Conservation (phyloP, 2,797 vertebrate genomes). For the Pseudochirops cupreus region DNA sequence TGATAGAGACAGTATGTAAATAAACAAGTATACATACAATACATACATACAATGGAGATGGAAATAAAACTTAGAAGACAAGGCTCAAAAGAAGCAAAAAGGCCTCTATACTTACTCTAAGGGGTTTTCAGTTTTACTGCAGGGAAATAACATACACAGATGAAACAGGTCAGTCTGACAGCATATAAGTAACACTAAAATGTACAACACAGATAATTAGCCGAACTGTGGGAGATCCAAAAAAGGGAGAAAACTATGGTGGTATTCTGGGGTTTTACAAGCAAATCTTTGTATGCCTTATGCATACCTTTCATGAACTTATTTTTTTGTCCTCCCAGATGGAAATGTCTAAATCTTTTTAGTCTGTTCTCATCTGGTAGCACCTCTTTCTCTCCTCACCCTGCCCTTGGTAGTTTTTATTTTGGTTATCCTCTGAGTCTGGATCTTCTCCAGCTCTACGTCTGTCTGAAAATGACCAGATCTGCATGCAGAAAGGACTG, state of each 20-base stretch:
- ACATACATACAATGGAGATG: background rate
- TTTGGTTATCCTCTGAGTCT: background rate
- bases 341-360: background rate
- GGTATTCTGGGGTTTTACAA: background rate
- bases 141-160: constrained; percentile 59
- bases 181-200: background rate
- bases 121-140: constrained; percentile 56
- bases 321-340: background rate
- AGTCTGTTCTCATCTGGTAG: background rate
- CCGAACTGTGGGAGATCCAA: background rate
- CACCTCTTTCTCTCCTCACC: background rate
- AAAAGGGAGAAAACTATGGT: background rate
- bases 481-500: background rate
- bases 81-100: constrained; percentile 64
- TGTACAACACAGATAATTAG: background rate
- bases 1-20: background rate
- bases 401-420: background rate
- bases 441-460: background rate
- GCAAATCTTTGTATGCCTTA: background rate
- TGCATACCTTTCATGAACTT: background rate
- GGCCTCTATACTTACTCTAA: constrained; percentile 65
- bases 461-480: background rate
- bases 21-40: background rate
- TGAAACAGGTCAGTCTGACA: constrained; percentile 36
- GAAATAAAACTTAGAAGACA: background rate